Evolutionary conservation across 2,113 vertebrate species (phyloP), one percentile per base, ranked within the genome.

Genomic region (Myotis yumanensis): DNA sequence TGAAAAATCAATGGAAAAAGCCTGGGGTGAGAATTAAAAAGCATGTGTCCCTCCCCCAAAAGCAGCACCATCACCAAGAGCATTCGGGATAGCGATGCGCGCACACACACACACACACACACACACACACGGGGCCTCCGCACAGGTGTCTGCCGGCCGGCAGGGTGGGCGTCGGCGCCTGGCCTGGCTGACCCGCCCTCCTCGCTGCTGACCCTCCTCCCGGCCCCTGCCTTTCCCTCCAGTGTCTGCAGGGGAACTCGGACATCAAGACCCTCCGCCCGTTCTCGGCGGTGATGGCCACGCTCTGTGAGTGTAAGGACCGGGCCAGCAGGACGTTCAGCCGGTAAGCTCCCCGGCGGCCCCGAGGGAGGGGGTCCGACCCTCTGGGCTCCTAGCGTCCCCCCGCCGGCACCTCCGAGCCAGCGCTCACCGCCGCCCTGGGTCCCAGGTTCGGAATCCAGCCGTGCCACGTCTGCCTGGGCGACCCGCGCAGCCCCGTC

Each of bases 261-360:
- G 98, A 99, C 97, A 93, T 99, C 62, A 99, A 99, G 98, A 98
- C 94, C 7, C 92, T 95, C 40, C 88, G 95, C n/a, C 97, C 99
- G 1, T 99, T 99, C 28, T 52, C 69, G 77, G 98, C 98, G 0
- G 99, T 99, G 57, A 98, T 99, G 95, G 30, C 30, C 73, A 83
- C 98, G 0, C 99, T 99, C 46, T 98, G 98, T 89, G 28, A 89
- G 0, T 99, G 99, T 87, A 99, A 99, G 98, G 98, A 99, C 0
- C 96, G 94, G 90, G 99, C 98, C 64, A 98, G 98, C n/a, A 92
- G 57, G 30, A 75, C 51, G 69, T 97, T 99, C 48, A 97, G 95
- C 98, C 99, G 98, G 99, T 99, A 97, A 48, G 90, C 76, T 1
- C 83, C 32, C 15, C 1, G n/a, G 23, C 4, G 10, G 20, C 91